Evolutionary conservation across 2,797 vertebrate species (phyloP).

Genomic region (Silurus lanzhouensis): DNA sequence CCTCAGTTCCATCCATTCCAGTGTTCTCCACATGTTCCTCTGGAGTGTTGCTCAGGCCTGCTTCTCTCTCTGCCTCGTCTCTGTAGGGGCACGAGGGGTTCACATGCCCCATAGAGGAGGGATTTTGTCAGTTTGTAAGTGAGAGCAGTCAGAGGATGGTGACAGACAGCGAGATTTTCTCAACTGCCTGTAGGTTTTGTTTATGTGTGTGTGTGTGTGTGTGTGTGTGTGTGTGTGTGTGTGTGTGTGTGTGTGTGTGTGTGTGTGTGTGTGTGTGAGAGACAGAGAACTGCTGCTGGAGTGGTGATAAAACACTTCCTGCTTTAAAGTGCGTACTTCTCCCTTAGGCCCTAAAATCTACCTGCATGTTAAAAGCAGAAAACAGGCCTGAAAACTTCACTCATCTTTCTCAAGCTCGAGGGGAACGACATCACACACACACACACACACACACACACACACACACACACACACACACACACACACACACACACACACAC

Average conservation of each 20-base stretch:
- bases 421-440: slow-evolving; percentile 22
- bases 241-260: too few species aligned
- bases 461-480: slow-evolving; percentile 5
- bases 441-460: neutral
- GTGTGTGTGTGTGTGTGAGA: too few species aligned
- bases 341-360: slow-evolving; percentile 60
- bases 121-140: neutral
- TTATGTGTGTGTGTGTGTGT: neutral
- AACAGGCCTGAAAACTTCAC: slow-evolving; percentile 34
- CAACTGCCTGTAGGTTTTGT: neutral
- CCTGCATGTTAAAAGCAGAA: slow-evolving; percentile 58
- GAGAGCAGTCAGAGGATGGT: slow-evolving; percentile 12
- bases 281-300: slow-evolving; percentile 48
- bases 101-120: too few species aligned
- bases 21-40: too few species aligned
- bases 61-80: too few species aligned
- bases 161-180: slow-evolving; percentile 3
- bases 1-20: too few species aligned
- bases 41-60: too few species aligned
- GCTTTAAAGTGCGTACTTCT: slow-evolving; percentile 55
- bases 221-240: too few species aligned
- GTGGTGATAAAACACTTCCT: slow-evolving; percentile 64
- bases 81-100: too few species aligned
- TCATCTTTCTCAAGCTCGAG: slow-evolving; percentile 24
- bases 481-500: neutral